Percentiles rank a stretch among this genome's conserved stretches.
Conservation (phyloP, 2,797 vertebrate species). For the Enteromius argenteus region DNA sequence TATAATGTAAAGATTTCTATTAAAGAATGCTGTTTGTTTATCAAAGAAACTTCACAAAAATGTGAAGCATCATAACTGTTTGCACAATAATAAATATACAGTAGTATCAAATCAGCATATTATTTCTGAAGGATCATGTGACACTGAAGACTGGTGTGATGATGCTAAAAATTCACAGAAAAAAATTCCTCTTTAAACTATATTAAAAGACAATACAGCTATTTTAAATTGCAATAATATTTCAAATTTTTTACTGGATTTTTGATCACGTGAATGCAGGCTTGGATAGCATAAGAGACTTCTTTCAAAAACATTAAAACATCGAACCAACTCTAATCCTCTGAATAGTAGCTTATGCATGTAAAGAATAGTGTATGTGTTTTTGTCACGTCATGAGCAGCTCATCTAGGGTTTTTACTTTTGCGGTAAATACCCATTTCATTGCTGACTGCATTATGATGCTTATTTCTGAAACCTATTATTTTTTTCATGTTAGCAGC, state of each 20-base stretch:
- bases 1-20: neutral
- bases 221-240: neutral
- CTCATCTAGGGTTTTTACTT: neutral
- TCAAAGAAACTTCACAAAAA: neutral
- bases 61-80: neutral
- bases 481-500: neutral
- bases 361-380: neutral
- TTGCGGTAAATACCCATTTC: neutral
- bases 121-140: neutral
- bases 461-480: neutral
- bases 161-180: neutral
- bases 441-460: neutral
- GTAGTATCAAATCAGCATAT: neutral
- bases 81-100: too few species aligned
- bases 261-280: neutral
- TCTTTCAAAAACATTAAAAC: neutral
- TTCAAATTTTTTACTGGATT: neutral
- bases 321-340: neutral
- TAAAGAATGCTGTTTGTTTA: neutral
- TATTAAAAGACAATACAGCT: neutral
- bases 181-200: neutral
- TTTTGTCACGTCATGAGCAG: neutral
- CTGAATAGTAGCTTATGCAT: neutral
- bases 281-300: neutral
- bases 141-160: neutral